Evolutionary conservation across 2,888 invertebrate species (phyloP), one percentile per base, ranked within the genome.

Genomic region (Cremastobaeus sp.): DNA sequence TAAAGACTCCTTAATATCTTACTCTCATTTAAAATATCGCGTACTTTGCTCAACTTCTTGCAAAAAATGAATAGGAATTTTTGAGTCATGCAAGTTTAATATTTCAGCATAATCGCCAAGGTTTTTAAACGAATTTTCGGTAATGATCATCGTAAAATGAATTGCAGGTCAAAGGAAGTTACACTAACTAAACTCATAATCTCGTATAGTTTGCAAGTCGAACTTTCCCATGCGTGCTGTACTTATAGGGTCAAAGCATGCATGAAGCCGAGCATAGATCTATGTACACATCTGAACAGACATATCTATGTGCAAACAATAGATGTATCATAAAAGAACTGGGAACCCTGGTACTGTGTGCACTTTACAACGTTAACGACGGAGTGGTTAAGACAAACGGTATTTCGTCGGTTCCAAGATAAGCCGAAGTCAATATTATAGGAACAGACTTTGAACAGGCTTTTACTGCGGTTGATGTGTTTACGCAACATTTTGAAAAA

Each of bases 161-260:
- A 39, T 48, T 70, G n/a, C 64, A 65, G 73, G 77, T 78, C 78
- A 77, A 81, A 79, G 82, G 83, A 82, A 81, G 81, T 85, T 86
- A 81, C 80, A 77, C 69, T 76, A 84, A 86, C 86, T 85, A 85
- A 85, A 85, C 84, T 86, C 85, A 82, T 85, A 86, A 86, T 86
- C 86, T 86, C 83, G 82, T 78, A 75, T 78, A 85, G 85, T 84
- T 81, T 79, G 82, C 86, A 85, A 81, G 82, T 84, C 81, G 84
- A 82, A 81, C 83, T 85, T 86, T 86, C 86, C 84, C 86, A 86
- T 86, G 85, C 79, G 78, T 77, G 79, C 71, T 72, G 62, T 77
- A 69, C 62, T 65, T 60, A 48, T 69, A 68, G 74, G 41, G 65
- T 54, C 55, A 66, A 54, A 79, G 78, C 82, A 82, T 81, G 77